phyloP scores from a whole-genome alignment of 2,797 vertebrate genomes.

The Takifugu ocellatus region DNA sequence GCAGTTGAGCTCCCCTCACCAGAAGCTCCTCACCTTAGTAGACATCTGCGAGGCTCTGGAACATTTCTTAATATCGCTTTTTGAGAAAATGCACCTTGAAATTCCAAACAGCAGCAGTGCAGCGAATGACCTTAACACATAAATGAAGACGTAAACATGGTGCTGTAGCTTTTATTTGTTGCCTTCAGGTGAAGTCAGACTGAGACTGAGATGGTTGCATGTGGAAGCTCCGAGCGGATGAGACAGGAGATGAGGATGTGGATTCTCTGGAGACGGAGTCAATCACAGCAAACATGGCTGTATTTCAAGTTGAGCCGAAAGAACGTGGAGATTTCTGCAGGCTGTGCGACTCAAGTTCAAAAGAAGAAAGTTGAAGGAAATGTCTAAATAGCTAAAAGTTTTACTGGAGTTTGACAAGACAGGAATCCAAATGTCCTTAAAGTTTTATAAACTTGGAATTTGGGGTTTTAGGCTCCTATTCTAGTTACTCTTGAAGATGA shows the following conservation, averaged over 20 bases:
- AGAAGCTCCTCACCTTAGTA: constrained; percentile 1
- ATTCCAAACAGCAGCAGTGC: no score
- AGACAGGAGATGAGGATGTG: neutral
- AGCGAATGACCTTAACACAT: neutral
- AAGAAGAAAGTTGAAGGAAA: neutral
- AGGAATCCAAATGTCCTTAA: no score
- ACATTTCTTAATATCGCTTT: constrained; percentile 1
- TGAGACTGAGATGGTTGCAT: neutral
- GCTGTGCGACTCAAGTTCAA: constrained; percentile 1
- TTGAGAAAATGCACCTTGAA: neutral
- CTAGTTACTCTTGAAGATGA: no score
- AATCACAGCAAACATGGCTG: neutral
- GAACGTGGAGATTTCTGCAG: neutral
- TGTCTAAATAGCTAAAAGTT: neutral
- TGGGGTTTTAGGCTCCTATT: no score
- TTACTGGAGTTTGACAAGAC: neutral
- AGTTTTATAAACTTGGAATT: no score
- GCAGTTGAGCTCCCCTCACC: constrained; percentile 14
- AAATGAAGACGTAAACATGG: neutral
- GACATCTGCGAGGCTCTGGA: constrained; percentile 3
- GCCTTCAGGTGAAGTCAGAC: neutral
- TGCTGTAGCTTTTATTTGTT: neutral
- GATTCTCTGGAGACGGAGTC: neutral
- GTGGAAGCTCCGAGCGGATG: neutral
- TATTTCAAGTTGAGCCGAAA: neutral